Evolutionary conservation across 2,113 vertebrate species (phyloP).

Genomic region (Macrotus californicus): DNA sequence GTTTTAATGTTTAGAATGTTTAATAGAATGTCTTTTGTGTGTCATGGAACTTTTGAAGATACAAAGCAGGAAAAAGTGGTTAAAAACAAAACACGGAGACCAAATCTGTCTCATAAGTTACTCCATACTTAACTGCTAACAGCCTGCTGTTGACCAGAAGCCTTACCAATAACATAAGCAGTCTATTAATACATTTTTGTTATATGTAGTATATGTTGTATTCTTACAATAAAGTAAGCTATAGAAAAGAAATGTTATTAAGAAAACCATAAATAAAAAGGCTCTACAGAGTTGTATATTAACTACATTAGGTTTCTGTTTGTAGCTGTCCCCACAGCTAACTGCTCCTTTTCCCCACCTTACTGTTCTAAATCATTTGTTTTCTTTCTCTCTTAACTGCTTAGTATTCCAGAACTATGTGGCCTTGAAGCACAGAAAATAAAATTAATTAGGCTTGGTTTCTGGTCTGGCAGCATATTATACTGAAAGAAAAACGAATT

Average conservation of each 20-base stretch:
- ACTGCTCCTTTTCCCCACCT: rapidly evolving
- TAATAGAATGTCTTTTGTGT: neutral
- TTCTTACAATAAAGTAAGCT: neutral
- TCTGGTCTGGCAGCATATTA: neutral
- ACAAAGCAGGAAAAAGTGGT: neutral
- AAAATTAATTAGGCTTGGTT: neutral
- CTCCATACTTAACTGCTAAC: neutral
- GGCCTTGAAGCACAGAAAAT: neutral
- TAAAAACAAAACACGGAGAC: neutral
- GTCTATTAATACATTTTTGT: neutral
- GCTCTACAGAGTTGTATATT: neutral
- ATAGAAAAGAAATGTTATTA: neutral
- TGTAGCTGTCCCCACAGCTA: no score
- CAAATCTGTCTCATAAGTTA: neutral
- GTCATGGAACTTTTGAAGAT: neutral
- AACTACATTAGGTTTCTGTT: neutral
- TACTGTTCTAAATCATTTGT: neutral
- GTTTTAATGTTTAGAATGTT: no score
- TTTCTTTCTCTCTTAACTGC: neutral
- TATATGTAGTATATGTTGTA: neutral
- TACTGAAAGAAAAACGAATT: neutral
- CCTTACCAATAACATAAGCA: neutral
- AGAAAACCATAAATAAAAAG: neutral
- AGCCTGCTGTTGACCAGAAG: neutral
- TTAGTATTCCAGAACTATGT: neutral